These are phyloP conservation scores for Suncus etruscus DNA, from an alignment of 2,113 vertebrate genomes.

Conservation along the genomic window DNA sequence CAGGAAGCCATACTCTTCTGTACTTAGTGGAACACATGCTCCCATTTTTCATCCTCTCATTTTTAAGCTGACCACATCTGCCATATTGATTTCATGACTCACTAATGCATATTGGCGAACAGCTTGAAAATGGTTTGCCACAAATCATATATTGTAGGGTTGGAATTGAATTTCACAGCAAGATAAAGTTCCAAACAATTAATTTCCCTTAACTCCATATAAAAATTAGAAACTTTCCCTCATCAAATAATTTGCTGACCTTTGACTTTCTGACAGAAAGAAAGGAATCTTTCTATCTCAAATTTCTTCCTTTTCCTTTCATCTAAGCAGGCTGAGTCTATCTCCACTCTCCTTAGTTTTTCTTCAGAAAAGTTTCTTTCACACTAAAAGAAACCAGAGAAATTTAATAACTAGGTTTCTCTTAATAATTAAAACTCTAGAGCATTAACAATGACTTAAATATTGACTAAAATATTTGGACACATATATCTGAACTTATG, in stretches of 20 bases:
- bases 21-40: neutral
- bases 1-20: neutral
- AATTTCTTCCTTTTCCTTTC: neutral
- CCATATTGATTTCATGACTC: constrained; percentile 1
- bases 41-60: neutral
- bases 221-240: constrained; percentile 13
- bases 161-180: neutral
- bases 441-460: neutral
- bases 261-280: constrained; percentile 10
- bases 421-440: neutral
- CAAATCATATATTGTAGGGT: neutral
- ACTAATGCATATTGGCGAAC: neutral
- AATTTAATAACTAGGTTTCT: neutral
- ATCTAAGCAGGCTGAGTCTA: neutral
- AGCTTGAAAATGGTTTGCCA: constrained; percentile 23
- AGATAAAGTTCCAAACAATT: neutral
- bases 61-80: neutral
- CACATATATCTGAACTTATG: neutral
- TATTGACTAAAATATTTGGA: neutral
- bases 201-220: constrained; percentile 13
- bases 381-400: neutral
- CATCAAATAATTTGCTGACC: constrained; percentile 24
- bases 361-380: neutral
- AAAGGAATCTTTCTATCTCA: constrained; percentile 23
- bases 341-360: neutral